phyloP scores from a whole-genome alignment of 2,797 vertebrate genomes.

The Gymnocypris eckloni region DNA sequence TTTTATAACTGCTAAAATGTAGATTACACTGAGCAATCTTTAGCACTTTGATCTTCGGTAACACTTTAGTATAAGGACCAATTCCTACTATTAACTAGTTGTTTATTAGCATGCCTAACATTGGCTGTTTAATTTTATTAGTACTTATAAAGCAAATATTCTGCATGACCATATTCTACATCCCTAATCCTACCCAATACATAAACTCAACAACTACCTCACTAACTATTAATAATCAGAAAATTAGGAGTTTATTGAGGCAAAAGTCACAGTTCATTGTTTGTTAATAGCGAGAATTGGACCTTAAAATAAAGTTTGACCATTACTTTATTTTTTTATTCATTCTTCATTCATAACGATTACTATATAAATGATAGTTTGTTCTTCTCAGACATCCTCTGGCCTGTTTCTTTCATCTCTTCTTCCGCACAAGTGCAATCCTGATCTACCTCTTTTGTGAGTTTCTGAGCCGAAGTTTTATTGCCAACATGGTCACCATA shows the following conservation, averaged over 20 bases:
- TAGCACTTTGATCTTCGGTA: background rate
- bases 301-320: background rate
- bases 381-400: conserved; percentile 84
- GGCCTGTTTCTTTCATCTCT: conserved; percentile 92
- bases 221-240: background rate
- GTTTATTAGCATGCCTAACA: background rate
- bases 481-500: conserved; percentile 92
- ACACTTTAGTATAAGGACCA: background rate
- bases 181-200: background rate
- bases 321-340: background rate
- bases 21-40: too few species aligned
- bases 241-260: too few species aligned
- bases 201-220: background rate
- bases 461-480: conserved; percentile 85
- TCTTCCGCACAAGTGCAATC: conserved; percentile 91
- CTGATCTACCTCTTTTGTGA: conserved; percentile 92
- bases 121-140: background rate
- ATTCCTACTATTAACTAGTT: background rate
- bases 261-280: background rate
- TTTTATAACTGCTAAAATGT: background rate
- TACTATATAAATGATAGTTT: background rate
- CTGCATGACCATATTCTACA: background rate
- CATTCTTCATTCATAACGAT: background rate
- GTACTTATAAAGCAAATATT: background rate
- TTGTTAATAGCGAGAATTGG: background rate